Conservation (phyloP, 2,797 vertebrate genomes). For the Premnoplex brunnescens region DNA sequence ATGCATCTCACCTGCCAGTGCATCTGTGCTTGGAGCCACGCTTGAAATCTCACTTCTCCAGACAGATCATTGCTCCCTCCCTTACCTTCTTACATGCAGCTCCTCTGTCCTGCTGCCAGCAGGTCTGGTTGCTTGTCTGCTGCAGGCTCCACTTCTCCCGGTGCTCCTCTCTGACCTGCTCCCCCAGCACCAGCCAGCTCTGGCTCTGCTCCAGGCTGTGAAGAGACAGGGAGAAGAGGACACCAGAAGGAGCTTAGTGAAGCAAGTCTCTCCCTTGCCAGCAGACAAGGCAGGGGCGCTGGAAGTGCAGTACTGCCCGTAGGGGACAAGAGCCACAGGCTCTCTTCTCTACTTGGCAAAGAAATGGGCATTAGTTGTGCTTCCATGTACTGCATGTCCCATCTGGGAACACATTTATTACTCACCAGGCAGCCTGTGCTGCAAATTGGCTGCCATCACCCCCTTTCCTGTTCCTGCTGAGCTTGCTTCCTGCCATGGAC, state of each 20-base stretch:
- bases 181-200: background rate
- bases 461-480: fast-evolving
- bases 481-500: background rate
- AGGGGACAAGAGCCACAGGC: background rate
- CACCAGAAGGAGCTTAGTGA: background rate
- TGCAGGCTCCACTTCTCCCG: background rate
- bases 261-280: background rate
- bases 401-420: background rate
- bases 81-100: background rate
- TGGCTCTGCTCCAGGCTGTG: background rate
- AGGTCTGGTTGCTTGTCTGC: background rate
- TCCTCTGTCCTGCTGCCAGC: background rate
- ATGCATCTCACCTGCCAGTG: background rate
- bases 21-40: background rate
- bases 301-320: background rate
- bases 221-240: background rate
- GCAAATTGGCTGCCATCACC: background rate
- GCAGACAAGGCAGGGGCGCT: background rate
- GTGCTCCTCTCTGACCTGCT: background rate
- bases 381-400: background rate
- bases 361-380: fast-evolving
- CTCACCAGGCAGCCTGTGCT: background rate
- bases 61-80: background rate
- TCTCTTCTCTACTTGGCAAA: background rate
- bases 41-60: background rate